Percentiles rank a stretch among this genome's conserved stretches.
phyloP scores from a whole-genome alignment of 2,797 vertebrate species.

The Manis pentadactyla region DNA sequence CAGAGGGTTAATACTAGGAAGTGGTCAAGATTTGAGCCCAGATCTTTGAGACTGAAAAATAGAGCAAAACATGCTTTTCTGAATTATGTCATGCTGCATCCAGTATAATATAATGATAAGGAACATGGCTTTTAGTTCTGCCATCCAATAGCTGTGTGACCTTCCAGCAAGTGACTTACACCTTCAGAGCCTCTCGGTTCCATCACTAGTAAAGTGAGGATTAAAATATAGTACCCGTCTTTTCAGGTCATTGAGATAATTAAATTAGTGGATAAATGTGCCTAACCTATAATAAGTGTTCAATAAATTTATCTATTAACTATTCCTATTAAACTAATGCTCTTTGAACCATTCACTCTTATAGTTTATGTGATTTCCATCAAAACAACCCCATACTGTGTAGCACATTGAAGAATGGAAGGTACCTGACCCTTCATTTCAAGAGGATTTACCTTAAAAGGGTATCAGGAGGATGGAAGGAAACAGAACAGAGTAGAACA shows the following conservation, averaged over 20 bases:
- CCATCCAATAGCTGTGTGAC: not conserved
- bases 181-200: not conserved
- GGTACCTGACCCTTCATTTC: not conserved
- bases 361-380: constrained; percentile 15
- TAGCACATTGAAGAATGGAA: not conserved
- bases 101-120: not conserved
- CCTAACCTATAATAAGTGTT: not conserved
- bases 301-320: not conserved
- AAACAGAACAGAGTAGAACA: not conserved
- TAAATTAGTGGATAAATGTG: not conserved
- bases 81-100: not conserved
- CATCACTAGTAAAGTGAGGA: not conserved
- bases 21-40: not conserved
- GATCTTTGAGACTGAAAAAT: constrained; percentile 3
- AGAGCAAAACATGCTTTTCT: not conserved
- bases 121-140: not conserved
- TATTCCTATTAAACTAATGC: not conserved
- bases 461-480: not conserved
- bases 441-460: not conserved
- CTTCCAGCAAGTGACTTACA: not conserved
- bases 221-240: not conserved
- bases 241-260: not conserved
- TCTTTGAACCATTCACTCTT: constrained; percentile 14
- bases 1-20: not conserved
- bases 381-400: not conserved